Evolutionary conservation across 1,140 invertebrate species (phyloP).

Genomic region (Rhyzopertha dominica): DNA sequence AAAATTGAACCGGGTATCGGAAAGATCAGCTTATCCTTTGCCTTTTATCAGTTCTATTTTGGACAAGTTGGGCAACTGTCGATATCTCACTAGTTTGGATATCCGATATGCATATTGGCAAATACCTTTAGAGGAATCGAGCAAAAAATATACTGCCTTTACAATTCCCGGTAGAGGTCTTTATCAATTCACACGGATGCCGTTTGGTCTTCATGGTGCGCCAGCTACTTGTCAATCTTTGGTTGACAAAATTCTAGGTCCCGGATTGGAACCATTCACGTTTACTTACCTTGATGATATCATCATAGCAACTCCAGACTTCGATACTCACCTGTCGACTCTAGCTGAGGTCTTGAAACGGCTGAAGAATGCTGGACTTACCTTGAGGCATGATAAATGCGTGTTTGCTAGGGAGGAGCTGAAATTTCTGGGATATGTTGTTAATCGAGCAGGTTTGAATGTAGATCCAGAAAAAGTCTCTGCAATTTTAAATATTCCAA

Average conservation of each 20-base stretch:
- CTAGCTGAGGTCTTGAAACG: no score
- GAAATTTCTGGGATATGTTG: no score
- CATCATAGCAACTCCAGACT: conserved; percentile 31
- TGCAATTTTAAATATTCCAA: no score
- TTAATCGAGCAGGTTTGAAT: no score
- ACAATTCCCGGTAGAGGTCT: conserved; percentile 28
- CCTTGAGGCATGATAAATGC: no score
- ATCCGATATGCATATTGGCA: conserved; percentile 34
- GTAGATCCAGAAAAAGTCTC: no score
- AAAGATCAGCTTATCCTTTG: conserved; percentile 31
- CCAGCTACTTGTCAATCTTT: conserved; percentile 14
- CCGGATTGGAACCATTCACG: conserved; percentile 11
- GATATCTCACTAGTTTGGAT: conserved; percentile 30
- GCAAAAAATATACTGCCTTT: conserved; percentile 35
- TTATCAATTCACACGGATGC: conserved; percentile 32
- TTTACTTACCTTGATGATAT: conserved; percentile 39
- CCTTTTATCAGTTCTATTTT: conserved; percentile 22
- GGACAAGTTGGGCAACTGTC: conserved; percentile 26
- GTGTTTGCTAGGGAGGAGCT: no score
- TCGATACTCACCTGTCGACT: conserved; percentile 32
- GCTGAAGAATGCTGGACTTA: no score
- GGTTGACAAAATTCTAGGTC: conserved; percentile 29
- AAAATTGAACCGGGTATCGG: conserved; percentile 4
- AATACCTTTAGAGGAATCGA: conserved; percentile 26
- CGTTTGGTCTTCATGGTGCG: conserved; percentile 8